Evolutionary conservation across 2,113 vertebrate genomes (phyloP), one percentile per base, ranked within the genome.

Genomic region (Nestor notabilis): DNA sequence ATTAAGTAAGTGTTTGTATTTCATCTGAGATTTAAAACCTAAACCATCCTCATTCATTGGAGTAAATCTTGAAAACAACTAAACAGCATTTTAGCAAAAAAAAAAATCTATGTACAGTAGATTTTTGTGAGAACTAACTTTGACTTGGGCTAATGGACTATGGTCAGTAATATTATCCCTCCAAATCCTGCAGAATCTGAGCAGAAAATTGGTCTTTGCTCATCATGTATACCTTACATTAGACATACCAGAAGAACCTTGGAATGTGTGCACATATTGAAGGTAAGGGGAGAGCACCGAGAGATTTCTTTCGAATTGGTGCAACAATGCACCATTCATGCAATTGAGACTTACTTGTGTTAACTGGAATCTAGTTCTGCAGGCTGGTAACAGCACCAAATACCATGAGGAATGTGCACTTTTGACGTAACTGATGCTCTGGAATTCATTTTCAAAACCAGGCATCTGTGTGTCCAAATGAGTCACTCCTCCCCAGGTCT

Each of bases 361-460:
- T 71, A 75, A 89, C 4, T 64, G 94, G 94, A 97, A 96, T 95
- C 93, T 5, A 23, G 91, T 84, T 71, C 87, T 94, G 89, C 93
- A 92, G 87, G 87, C 93, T 91, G 74, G 76, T 75, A 66, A 68
- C 65, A 13, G 55, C 41, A 65, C 80, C 7, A 1, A 91, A 53
- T 61, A 70, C 89, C 72, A 44, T 0, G 14, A 94, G 28, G 77
- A 89, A 90, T 75, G 87, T 55, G 75, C 60, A 41, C 77, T 89
- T 93, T 83, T 90, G 61, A 90, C 1, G 1, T 68, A 93, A 92
- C 63, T 46, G 72, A 60, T 88, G 72, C 33, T 64, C 77, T 95
- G 87, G 91, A 93, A 95, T 89, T 93, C 25, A 33, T 78, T 83
- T 90, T n/a, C 71, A 37, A 79, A 83, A 76, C 46, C 76, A 89